Evolutionary conservation across 2,888 invertebrate genomes (phyloP), one percentile per base, ranked within the genome.

Genomic region (Zygothrica quintamaculata): DNA sequence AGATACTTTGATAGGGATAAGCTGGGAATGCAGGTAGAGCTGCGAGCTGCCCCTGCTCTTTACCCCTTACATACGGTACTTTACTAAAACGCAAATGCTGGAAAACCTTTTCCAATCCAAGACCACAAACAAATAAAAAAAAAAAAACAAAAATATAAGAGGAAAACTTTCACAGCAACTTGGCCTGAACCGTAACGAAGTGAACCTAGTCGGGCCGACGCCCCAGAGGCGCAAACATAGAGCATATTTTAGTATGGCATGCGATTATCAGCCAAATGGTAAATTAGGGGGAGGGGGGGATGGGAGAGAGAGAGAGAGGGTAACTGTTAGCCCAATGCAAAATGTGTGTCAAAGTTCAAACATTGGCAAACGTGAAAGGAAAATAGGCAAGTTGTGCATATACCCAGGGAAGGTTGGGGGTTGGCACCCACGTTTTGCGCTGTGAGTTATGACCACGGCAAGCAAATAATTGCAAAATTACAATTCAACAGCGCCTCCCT

Each of bases 381-480:
- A 82, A 79, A 68, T 48, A 52, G 33, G 61, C 70, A 58, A 62
- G 52, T 53, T 46, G 42, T 56, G 47, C 52, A 31, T 25, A 42
- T 1, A 34, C 40, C 25, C 1, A 9, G 22, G 16, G 36, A 3
- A 36, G 44, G 12, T 59, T 37, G 50, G 40, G 53, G 46, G 62
- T 65, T 68, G 56, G 64, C 73, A 72, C 73, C 72, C 74, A 70
- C 62, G 74, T 74, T 67, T 22, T 22, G 18, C 58, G 25, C 65
- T 57, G 52, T 84, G 82, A 84, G 84, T 86, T 82, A 84, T 86
- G 82, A 69, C 78, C 77, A 51, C 72, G 70, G 86, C 86, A 56
- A 72, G 80, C 84, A 84, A 84, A 86, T 86, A 84, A 84, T 86
- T 84, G 78, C 76, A 60, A 84, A 84, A 84, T 82, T 85, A 80